A percentile compares a stretch with the other conserved stretches of the same genome.
These are phyloP conservation scores for Xylophagus ater DNA, from an alignment of 2,888 invertebrate genomes.

Conservation along the genomic window DNA sequence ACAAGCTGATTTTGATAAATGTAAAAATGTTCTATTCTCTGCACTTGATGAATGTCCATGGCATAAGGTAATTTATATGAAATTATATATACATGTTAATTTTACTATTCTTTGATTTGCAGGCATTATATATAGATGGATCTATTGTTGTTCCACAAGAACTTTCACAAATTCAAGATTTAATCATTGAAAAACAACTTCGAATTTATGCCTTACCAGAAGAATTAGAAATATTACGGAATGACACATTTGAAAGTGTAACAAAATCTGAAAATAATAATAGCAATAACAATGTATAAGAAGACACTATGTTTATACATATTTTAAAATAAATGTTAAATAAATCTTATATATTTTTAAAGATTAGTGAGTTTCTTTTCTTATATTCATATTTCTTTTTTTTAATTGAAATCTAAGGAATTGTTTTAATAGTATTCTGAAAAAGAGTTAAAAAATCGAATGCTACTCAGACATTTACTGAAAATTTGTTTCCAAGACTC, in stretches of 20 bases:
- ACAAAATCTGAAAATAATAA: no score
- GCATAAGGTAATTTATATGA: conserved; percentile 42
- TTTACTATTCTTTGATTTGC: background rate
- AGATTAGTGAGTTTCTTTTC: no score
- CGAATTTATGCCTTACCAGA: conserved; percentile 64
- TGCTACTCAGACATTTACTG: no score
- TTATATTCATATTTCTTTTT: no score
- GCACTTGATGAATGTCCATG: conserved; percentile 54
- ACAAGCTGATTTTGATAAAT: conserved; percentile 29
- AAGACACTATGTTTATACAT: no score
- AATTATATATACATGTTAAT: conserved; percentile 1
- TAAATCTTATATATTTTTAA: no score
- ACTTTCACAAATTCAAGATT: conserved; percentile 57
- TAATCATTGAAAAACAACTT: conserved; percentile 62
- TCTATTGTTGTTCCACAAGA: conserved; percentile 52
- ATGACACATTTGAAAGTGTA: conserved; percentile 20
- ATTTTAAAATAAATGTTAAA: no score
- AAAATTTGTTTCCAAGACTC: no score
- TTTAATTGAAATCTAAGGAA: no score
- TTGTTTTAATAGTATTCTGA: no score
- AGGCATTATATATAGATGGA: conserved; percentile 49
- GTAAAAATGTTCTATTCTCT: conserved; percentile 37
- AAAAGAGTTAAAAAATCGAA: no score
- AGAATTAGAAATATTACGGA: conserved; percentile 56
- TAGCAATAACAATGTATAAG: no score